A percentile compares a stretch with the other conserved stretches of the same genome.
phyloP scores from a whole-genome alignment of 2,113 vertebrate genomes.

The Rhegmatorhina hoffmannsi region DNA sequence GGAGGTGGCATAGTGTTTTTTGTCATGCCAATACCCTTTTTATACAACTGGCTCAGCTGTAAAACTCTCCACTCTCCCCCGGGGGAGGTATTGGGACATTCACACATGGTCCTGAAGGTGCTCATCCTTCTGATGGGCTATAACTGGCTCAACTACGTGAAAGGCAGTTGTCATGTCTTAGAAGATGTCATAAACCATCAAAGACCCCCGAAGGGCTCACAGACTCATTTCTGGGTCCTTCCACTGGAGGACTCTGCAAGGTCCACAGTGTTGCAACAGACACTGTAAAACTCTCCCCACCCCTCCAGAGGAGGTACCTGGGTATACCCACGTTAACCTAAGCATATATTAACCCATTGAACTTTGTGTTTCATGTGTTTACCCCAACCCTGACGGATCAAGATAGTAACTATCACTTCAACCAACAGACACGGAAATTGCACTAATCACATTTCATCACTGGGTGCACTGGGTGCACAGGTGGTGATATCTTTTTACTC shows the following conservation, averaged over 20 bases:
- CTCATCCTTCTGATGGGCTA: not conserved
- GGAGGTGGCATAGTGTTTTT: not conserved
- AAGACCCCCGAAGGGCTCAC: not conserved
- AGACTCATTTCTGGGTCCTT: not conserved
- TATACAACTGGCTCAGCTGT: not conserved
- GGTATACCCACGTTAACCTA: not conserved
- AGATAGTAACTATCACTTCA: not conserved
- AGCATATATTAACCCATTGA: not conserved
- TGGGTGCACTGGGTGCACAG: not conserved
- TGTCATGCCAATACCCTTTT: not conserved
- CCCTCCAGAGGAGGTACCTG: not conserved
- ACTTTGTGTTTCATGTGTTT: not conserved
- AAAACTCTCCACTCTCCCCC: not conserved
- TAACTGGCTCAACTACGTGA: not conserved
- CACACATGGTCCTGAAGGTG: not conserved
- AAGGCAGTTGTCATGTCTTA: not conserved
- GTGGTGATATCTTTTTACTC: not conserved
- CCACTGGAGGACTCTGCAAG: not conserved
- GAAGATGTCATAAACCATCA: not conserved
- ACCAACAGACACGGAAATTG: not conserved
- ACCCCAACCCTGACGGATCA: not conserved
- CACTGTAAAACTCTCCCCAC: not conserved
- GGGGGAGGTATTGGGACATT: not conserved
- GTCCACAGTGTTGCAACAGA: not conserved
- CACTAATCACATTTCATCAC: not conserved